A percentile compares a stretch with the other conserved stretches of the same genome.
These are phyloP conservation scores for Parauchenoglanis ngamensis DNA, from an alignment of 2,797 vertebrate genomes.

Conservation along the genomic window DNA sequence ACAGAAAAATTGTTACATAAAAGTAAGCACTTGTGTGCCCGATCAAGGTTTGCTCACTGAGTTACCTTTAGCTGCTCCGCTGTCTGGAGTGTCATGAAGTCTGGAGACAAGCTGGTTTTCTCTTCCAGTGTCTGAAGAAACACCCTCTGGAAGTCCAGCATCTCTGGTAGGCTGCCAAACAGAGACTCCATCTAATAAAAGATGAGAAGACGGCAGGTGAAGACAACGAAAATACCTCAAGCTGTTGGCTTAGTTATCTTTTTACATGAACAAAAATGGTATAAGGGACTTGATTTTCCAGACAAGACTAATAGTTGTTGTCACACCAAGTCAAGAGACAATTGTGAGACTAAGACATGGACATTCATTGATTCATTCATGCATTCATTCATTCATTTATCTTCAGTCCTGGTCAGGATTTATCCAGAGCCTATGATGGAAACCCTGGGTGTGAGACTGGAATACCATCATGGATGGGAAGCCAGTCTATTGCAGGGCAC, in stretches of 20 bases:
- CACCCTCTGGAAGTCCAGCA: constrained; percentile 93
- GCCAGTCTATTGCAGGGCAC: neutral
- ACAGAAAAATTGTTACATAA: neutral
- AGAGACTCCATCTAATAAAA: constrained; percentile 87
- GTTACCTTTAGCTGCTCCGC: constrained; percentile 87
- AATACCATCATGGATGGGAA: neutral
- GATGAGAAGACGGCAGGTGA: constrained; percentile 6
- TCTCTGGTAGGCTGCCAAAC: constrained; percentile 91
- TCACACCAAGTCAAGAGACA: neutral
- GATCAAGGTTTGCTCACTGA: neutral
- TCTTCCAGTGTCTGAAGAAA: constrained; percentile 93
- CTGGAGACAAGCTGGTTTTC: constrained; percentile 81
- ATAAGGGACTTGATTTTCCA: neutral
- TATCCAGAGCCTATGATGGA: neutral
- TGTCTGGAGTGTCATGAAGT: constrained; percentile 82
- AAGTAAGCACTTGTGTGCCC: neutral
- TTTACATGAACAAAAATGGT: neutral
- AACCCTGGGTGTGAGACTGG: neutral
- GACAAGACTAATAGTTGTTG: neutral
- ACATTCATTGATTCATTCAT: neutral
- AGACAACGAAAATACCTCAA: neutral
- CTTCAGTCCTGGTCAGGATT: neutral
- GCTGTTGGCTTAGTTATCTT: neutral
- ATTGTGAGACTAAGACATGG: neutral
- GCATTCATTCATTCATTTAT: neutral